phyloP scores from a whole-genome alignment of 2,888 invertebrate species.

The Asteroscopus sphinx region DNA sequence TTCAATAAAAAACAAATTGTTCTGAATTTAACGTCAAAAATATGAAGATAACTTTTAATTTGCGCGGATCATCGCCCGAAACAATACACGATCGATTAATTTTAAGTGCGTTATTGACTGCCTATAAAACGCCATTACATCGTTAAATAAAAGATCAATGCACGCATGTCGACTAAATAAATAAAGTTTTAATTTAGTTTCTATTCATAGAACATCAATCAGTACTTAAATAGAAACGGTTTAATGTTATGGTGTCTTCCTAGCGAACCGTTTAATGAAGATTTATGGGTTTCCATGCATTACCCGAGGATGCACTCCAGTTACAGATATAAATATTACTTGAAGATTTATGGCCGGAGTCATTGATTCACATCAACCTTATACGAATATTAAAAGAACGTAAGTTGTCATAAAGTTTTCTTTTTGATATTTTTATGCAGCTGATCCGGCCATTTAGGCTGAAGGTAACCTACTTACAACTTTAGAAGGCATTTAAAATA shows the following conservation, averaged over 20 bases:
- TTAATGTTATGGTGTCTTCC: slow-evolving; percentile 51
- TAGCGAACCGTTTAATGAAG: slow-evolving; percentile 62
- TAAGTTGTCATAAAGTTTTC: slow-evolving; percentile 9
- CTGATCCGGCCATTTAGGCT: neutral
- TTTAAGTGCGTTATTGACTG: slow-evolving; percentile 3
- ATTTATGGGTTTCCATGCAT: slow-evolving; percentile 61
- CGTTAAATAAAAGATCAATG: slow-evolving; percentile 64
- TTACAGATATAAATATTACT: slow-evolving; percentile 54
- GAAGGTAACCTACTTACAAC: neutral
- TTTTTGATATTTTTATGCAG: slow-evolving; percentile 20
- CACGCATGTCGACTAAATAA: slow-evolving; percentile 47
- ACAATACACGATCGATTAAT: slow-evolving; percentile 2
- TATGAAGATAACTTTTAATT: neutral
- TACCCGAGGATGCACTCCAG: slow-evolving; percentile 61
- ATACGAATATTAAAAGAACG: slow-evolving; percentile 9
- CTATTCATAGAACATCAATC: slow-evolving; percentile 71
- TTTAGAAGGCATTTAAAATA: neutral
- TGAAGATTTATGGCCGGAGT: slow-evolving; percentile 52
- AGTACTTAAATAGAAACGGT: slow-evolving; percentile 60
- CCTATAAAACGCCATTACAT: slow-evolving; percentile 44
- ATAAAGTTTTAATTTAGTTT: slow-evolving; percentile 51
- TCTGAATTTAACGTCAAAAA: neutral
- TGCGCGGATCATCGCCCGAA: neutral
- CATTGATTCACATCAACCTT: slow-evolving; percentile 21
- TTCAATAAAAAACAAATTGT: no score